These are phyloP conservation scores for Hycleus cichorii DNA, from an alignment of 1,140 invertebrate genomes.

Conservation along the genomic window DNA sequence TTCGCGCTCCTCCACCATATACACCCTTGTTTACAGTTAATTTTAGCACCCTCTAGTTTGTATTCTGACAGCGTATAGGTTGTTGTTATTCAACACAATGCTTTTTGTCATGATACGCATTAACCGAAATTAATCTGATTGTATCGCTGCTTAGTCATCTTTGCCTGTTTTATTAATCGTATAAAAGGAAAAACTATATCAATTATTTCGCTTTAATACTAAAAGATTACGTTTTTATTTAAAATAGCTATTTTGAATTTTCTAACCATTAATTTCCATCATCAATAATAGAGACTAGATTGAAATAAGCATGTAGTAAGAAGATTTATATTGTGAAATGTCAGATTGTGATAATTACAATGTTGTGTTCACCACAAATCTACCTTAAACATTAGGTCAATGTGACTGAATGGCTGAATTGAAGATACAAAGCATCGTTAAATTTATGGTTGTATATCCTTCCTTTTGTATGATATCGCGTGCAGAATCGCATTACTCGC, in stretches of 20 bases:
- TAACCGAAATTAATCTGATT: conserved; percentile 13
- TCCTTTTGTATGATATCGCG: conserved; percentile 23
- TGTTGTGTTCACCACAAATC: conserved; percentile 12
- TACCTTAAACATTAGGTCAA: conserved; percentile 18
- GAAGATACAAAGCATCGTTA: conserved; percentile 16
- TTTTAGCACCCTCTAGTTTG: conserved; percentile 5
- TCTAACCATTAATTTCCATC: too few relatives aligned
- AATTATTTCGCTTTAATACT: too few relatives aligned
- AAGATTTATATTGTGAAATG: conserved; percentile 20
- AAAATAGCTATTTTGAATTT: too few relatives aligned
- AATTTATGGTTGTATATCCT: conserved; percentile 24
- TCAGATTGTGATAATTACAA: conserved; percentile 21
- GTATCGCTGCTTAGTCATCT: neutral
- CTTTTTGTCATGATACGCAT: conserved; percentile 13
- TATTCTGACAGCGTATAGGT: neutral
- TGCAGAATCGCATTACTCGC: conserved; percentile 16
- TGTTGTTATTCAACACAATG: conserved; percentile 7
- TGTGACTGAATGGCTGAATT: conserved; percentile 15
- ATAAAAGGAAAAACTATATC: too few relatives aligned
- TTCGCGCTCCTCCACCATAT: neutral
- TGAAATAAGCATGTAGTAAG: conserved; percentile 18
- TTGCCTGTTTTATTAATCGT: too few relatives aligned
- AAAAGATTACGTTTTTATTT: too few relatives aligned
- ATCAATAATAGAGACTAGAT: too few relatives aligned
- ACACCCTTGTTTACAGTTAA: conserved; percentile 9